A percentile compares a stretch with the other conserved stretches of the same genome.
Conservation (phyloP, 2,113 vertebrate genomes). For the Pimephales promelas region DNA sequence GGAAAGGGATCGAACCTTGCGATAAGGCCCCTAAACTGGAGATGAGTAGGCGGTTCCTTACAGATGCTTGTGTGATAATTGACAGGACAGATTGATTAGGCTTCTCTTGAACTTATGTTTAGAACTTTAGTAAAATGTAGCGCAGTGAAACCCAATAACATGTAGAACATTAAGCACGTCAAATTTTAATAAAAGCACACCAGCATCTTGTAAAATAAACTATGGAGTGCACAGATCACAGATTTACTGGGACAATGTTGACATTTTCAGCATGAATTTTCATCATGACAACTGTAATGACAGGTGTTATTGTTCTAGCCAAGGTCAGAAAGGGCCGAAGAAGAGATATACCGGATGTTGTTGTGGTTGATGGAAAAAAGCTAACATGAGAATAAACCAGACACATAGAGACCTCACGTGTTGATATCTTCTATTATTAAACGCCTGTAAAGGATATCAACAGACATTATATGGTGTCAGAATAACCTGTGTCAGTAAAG, state of each 20-base stretch:
- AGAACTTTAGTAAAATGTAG: background rate
- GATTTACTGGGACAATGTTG: background rate
- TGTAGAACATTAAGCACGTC: background rate
- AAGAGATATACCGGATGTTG: no score
- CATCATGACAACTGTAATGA: background rate
- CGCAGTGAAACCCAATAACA: background rate
- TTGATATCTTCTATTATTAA: no score
- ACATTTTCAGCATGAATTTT: background rate
- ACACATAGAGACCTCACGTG: no score
- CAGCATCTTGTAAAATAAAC: background rate
- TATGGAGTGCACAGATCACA: background rate
- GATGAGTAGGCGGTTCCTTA: background rate
- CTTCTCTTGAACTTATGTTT: background rate
- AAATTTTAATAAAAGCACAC: background rate
- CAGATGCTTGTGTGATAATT: background rate
- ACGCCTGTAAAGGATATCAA: no score
- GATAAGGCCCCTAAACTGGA: background rate
- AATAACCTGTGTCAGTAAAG: no score
- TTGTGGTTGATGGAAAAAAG: no score
- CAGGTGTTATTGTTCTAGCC: no score
- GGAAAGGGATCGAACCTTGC: no score
- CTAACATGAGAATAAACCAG: no score
- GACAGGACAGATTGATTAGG: background rate
- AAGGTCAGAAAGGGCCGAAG: no score
- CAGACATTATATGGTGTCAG: no score